Conservation (phyloP, 2,888 invertebrate genomes). For the Elaeidobius kamerunicus region DNA sequence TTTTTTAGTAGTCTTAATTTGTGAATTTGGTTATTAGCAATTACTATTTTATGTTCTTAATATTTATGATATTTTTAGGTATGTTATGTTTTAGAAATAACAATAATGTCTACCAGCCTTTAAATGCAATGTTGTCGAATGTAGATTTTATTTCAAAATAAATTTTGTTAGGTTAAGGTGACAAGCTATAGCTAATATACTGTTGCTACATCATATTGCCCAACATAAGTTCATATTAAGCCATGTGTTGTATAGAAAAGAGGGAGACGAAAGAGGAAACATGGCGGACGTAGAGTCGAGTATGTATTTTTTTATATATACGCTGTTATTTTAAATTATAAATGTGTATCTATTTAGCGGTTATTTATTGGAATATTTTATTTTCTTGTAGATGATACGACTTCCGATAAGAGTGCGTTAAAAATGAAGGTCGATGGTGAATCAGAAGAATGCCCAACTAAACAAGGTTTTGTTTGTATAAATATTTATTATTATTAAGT, state of each 20-base stretch:
- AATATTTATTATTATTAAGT: conserved; percentile 1
- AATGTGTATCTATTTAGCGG: background rate
- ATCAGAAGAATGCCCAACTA: conserved; percentile 38
- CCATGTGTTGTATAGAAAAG: background rate
- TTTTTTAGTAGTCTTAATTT: too few relatives aligned
- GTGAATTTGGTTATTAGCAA: too few relatives aligned
- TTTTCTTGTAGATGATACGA: conserved; percentile 33
- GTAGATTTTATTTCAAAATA: too few relatives aligned
- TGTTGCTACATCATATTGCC: too few relatives aligned
- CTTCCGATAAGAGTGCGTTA: conserved; percentile 35
- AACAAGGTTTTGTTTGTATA: conserved; percentile 38
- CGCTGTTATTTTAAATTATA: background rate
- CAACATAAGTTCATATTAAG: too few relatives aligned
- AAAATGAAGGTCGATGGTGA: conserved; percentile 47
- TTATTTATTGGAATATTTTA: background rate
- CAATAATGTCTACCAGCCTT: too few relatives aligned
- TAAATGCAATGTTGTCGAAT: too few relatives aligned
- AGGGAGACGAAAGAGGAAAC: conserved; percentile 7
- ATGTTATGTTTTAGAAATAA: too few relatives aligned
- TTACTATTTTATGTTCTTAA: too few relatives aligned
- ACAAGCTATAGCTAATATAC: too few relatives aligned
- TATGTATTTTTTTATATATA: conserved; percentile 15
- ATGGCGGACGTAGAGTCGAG: conserved; percentile 25
- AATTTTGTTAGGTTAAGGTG: too few relatives aligned
- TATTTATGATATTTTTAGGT: too few relatives aligned